Evolutionary conservation across 1,140 invertebrate genomes (phyloP).

Genomic region (Latrodectus geometricus): DNA sequence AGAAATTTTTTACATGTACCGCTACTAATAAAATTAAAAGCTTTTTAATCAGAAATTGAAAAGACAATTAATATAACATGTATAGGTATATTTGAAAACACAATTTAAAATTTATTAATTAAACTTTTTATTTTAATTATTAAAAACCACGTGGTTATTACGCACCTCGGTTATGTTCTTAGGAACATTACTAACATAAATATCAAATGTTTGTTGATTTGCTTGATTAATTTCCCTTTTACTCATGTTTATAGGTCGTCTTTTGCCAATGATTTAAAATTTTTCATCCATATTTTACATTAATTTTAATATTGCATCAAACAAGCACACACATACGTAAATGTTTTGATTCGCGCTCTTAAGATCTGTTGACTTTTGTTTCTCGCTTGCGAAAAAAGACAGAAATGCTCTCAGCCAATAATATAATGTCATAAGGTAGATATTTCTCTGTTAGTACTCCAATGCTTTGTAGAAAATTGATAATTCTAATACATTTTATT

Average conservation of each 20-base stretch:
- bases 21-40: no score
- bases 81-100: no score
- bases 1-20: no score
- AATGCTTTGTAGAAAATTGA: no score
- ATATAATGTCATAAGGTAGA: no score
- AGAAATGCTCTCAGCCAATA: no score
- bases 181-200: constrained; percentile 27
- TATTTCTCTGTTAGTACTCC: neutral
- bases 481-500: no score
- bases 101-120: neutral
- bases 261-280: neutral
- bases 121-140: neutral
- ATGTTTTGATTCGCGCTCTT: constrained; percentile 20
- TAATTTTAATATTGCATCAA: neutral
- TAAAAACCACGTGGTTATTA: constrained; percentile 34
- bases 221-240: constrained; percentile 17
- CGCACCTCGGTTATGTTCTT: constrained; percentile 7
- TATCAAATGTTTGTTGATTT: constrained; percentile 18
- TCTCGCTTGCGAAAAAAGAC: neutral
- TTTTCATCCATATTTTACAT: no score
- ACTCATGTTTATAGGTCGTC: neutral
- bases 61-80: no score
- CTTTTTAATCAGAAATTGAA: no score
- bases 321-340: neutral
- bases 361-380: neutral